phyloP scores from a whole-genome alignment of 2,113 vertebrate genomes.

The Meles meles region DNA sequence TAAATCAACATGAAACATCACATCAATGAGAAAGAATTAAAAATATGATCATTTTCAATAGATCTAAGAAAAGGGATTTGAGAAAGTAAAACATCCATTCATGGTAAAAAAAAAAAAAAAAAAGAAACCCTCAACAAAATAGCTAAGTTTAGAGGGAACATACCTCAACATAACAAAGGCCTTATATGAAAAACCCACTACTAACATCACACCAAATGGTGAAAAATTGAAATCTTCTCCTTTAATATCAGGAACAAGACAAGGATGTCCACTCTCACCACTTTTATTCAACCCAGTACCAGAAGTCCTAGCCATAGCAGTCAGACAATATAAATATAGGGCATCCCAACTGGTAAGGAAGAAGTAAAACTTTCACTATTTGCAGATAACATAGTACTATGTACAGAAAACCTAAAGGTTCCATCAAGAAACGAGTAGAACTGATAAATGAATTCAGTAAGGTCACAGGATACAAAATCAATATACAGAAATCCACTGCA shows the following conservation, averaged over 20 bases:
- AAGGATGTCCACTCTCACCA: neutral
- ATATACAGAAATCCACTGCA: neutral
- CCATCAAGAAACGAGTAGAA: neutral
- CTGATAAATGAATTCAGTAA: neutral
- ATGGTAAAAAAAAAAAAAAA: no score
- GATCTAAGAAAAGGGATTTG: neutral
- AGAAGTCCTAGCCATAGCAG: neutral
- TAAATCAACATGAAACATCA: neutral
- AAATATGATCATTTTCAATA: neutral
- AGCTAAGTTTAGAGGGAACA: neutral
- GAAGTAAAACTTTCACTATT: no score
- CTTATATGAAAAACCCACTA: neutral
- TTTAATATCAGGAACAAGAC: neutral
- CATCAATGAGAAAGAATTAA: neutral
- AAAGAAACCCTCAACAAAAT: neutral
- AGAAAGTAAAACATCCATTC: neutral
- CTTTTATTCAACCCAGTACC: neutral
- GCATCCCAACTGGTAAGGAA: no score
- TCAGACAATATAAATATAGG: neutral
- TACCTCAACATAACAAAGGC: neutral
- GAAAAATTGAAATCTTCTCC: neutral
- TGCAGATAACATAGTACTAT: neutral
- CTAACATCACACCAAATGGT: neutral
- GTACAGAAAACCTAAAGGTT: neutral
- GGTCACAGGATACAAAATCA: neutral